Conservation (phyloP, 1,140 invertebrate species). For the Euborellia annulipes region DNA sequence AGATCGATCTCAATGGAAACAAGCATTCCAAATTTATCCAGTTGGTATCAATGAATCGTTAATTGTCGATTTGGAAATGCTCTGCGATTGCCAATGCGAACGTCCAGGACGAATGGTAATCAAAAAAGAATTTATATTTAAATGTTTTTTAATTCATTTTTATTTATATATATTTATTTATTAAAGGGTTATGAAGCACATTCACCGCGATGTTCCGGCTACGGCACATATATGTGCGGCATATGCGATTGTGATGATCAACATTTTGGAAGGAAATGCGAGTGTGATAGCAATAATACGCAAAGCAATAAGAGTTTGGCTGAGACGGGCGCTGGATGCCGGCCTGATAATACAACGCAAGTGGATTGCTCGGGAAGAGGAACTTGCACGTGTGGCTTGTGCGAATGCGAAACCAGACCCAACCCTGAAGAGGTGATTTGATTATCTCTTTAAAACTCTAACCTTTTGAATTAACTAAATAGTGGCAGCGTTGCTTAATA, state of each 20-base stretch:
- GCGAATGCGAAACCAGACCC: constrained; percentile 45
- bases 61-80: constrained; percentile 67
- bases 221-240: constrained; percentile 67
- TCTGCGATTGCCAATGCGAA: constrained; percentile 84
- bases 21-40: constrained; percentile 76
- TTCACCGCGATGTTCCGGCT: constrained; percentile 41
- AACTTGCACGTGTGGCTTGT: constrained; percentile 64
- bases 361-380: constrained; percentile 61
- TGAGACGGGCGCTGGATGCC: constrained; percentile 44
- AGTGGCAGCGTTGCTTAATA: too few relatives aligned
- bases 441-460: too few relatives aligned
- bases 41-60: constrained; percentile 82
- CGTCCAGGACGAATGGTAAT: constrained; percentile 35
- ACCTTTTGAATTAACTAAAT: too few relatives aligned
- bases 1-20: constrained; percentile 59
- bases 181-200: constrained; percentile 27
- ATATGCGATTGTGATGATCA: constrained; percentile 67
- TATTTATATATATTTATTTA: not conserved
- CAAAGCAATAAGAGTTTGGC: constrained; percentile 18
- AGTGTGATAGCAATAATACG: constrained; percentile 9
- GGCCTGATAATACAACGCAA: constrained; percentile 49
- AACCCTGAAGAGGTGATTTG: constrained; percentile 40
- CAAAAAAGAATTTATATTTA: too few relatives aligned
- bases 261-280: constrained; percentile 65
- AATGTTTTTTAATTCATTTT: too few relatives aligned